These are phyloP conservation scores for Halcyon badia DNA, from an alignment of 2,797 vertebrate genomes.

Conservation along the genomic window DNA sequence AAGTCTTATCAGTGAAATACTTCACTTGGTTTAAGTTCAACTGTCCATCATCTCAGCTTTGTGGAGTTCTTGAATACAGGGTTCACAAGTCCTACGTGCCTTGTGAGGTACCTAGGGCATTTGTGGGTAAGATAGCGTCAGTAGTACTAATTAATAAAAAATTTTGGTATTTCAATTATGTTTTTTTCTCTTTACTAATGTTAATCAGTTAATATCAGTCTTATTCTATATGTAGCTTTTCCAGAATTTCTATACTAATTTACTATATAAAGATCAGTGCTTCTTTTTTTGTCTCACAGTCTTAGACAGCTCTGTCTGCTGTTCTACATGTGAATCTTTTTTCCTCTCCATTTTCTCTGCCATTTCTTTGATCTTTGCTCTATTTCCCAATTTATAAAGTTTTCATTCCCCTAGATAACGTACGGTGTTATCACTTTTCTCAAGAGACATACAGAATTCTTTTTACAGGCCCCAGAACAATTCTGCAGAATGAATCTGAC, in stretches of 20 bases:
- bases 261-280: background rate
- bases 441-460: background rate
- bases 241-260: background rate
- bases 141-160: background rate
- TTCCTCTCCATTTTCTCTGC: background rate
- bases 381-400: background rate
- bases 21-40: background rate
- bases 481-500: background rate
- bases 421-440: background rate
- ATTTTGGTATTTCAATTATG: background rate
- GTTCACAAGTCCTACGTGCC: background rate
- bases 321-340: background rate
- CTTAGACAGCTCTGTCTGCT: background rate
- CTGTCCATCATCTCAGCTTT: background rate
- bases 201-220: background rate
- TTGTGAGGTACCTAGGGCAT: background rate
- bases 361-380: conserved; percentile 31
- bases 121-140: background rate
- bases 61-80: background rate
- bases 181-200: background rate
- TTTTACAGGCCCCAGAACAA: background rate
- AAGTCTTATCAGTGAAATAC: background rate
- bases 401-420: background rate
- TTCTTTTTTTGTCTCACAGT: background rate
- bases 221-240: background rate